These are phyloP conservation scores for Otolemur crassicaudatus DNA, from an alignment of 2,797 vertebrate species.

Conservation along the genomic window DNA sequence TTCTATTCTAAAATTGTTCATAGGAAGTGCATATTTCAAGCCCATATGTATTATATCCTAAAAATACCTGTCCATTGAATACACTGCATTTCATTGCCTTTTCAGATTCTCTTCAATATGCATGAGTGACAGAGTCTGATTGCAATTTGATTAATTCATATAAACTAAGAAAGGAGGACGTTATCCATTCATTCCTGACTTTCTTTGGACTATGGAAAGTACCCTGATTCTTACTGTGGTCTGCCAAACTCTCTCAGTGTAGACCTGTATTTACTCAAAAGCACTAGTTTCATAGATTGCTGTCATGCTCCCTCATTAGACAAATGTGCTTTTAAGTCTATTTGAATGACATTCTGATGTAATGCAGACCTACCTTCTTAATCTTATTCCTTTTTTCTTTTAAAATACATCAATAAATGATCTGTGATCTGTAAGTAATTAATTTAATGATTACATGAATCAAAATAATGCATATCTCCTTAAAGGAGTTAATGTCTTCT, in stretches of 20 bases:
- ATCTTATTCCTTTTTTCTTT: conserved; percentile 56
- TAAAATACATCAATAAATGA: conserved; percentile 60
- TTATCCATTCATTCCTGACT: conserved; percentile 54
- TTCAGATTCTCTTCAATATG: conserved; percentile 1
- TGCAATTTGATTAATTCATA: conserved; percentile 50
- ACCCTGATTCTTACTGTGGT: background rate
- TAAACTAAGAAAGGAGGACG: background rate
- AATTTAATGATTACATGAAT: conserved; percentile 56
- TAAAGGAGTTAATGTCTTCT: conserved; percentile 40
- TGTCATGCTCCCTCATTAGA: conserved; percentile 11
- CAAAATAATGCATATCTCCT: conserved; percentile 37
- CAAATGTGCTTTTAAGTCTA: conserved; percentile 48
- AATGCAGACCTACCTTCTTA: conserved; percentile 57
- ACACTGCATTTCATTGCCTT: background rate
- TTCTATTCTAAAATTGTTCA: conserved; percentile 33
- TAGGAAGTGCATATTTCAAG: conserved; percentile 4
- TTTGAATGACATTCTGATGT: conserved; percentile 58
- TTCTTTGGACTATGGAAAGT: conserved; percentile 43
- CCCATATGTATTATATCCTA: background rate
- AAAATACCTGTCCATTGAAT: background rate
- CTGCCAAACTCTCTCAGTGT: background rate
- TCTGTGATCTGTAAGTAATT: conserved; percentile 33
- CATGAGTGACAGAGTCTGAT: background rate
- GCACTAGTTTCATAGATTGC: background rate
- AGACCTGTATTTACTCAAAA: conserved; percentile 27